Evolutionary conservation across 2,797 vertebrate genomes (phyloP), one percentile per base, ranked within the genome.

Genomic region (Hybognathus amarus): DNA sequence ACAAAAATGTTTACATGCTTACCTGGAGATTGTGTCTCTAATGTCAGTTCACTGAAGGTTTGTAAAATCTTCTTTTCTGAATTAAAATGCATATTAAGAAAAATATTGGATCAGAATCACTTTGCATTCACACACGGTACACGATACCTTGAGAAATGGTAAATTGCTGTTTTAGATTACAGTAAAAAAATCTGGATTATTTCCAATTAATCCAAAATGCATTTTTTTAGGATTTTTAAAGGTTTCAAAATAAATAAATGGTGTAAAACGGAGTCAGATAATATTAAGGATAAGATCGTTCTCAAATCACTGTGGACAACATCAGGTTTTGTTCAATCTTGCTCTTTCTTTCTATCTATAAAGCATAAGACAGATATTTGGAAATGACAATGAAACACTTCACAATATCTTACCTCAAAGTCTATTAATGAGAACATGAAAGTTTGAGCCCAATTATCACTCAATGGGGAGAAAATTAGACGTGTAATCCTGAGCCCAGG

Each of bases 381-480:
- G 42, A 64, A 64, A 74, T 64, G 22, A n/a, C 38, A 71, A 27
- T 17, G 40, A 22, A 47, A 59, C 6, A 13, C 68, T 71, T 80
- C 52, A 45, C 24, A 71, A 33, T 47, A 80, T 63, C 50, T 11
- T n/a, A 71, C 67, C 54, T 56, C 67, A 33, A 47, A n/a, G 54
- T 71, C 38, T 9, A 45, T n/a, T 75, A 74, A 64, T 36, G 59
- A 74, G 45, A 9, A 40, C 70, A 82, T 82, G 45, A 75, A 82
- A 75, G 56, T 52, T 66, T 38, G 27, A 27, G 17, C 17, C 56
- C 45, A 82, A 75, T 82, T 82, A 82, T 82, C 80, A 82, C 71
- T 75, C 9, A 38, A 52, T 22, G 47, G 18, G 56, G 42, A 66
- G 33, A 75, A 75, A 52, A 52, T 75, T 5, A 50, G 47, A 22